Evolutionary conservation across 2,797 vertebrate species (phyloP).

Genomic region (Galagoides demidoff): DNA sequence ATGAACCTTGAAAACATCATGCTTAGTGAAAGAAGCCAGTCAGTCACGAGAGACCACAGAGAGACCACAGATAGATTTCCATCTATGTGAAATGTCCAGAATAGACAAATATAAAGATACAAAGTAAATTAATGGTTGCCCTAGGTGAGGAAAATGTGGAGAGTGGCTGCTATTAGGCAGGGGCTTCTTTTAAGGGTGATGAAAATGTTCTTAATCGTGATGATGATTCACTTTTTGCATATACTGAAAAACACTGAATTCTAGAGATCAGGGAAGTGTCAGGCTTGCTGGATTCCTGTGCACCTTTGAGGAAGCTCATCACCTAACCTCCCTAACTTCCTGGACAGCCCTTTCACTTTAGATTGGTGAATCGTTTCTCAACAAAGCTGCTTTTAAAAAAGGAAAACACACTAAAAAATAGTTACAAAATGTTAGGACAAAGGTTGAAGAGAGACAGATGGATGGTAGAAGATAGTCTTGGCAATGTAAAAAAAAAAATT

Average conservation of each 20-base stretch:
- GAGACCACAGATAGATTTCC: not conserved
- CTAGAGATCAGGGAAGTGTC: not conserved
- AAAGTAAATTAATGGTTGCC: not conserved
- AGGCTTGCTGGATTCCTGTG: not conserved
- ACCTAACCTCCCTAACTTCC: not conserved
- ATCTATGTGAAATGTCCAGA: not conserved
- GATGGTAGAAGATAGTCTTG: not conserved
- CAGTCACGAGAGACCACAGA: not conserved
- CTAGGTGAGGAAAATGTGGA: not conserved
- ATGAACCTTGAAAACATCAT: not conserved
- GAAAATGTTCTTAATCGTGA: not conserved
- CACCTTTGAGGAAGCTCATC: not conserved
- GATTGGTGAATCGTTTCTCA: not conserved
- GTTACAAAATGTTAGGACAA: constrained; percentile 36
- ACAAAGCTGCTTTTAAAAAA: not conserved
- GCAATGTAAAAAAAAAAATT: not conserved
- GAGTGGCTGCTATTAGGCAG: not conserved
- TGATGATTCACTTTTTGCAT: not conserved
- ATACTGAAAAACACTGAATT: not conserved
- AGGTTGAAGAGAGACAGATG: not conserved
- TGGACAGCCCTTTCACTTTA: not conserved
- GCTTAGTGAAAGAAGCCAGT: not conserved
- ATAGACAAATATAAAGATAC: not conserved
- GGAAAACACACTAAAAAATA: constrained; percentile 3
- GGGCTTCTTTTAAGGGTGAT: not conserved